Conservation (phyloP, 2,888 invertebrate genomes). For the Drosophila subsilvestris region DNA sequence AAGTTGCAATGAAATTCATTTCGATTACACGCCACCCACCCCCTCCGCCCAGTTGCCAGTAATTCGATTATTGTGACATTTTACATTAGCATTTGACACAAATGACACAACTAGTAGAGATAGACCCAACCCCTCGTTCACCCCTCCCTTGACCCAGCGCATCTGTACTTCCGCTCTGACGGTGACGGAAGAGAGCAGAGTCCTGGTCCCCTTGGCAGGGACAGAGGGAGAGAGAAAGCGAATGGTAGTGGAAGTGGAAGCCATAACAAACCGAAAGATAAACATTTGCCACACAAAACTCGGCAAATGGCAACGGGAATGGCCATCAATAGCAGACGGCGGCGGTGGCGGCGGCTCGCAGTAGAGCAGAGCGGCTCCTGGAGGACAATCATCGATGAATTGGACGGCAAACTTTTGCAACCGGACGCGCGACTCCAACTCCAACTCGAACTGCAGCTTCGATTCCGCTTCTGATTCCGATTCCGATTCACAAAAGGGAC, state of each 20-base stretch:
- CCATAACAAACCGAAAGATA: constrained; percentile 66
- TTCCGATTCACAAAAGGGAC: constrained; percentile 10
- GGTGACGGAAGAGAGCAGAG: constrained; percentile 41
- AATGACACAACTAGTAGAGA: constrained; percentile 21
- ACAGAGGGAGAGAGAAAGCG: constrained; percentile 37
- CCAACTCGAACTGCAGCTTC: constrained; percentile 17
- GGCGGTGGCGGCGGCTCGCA: constrained; percentile 34
- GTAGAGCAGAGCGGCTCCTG: constrained; percentile 26
- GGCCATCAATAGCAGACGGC: constrained; percentile 50
- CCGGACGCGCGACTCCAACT: constrained; percentile 52
- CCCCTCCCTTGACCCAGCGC: constrained; percentile 52
- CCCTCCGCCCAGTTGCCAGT: constrained; percentile 45
- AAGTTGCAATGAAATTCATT: constrained; percentile 32
- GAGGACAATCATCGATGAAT: constrained; percentile 76
- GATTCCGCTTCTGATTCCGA: constrained; percentile 30
- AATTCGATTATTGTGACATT: constrained; percentile 69
- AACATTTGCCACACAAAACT: constrained; percentile 67
- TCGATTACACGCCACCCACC: constrained; percentile 5
- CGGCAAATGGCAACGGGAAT: constrained; percentile 51
- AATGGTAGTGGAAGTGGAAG: constrained; percentile 20
- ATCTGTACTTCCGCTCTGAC: constrained; percentile 75
- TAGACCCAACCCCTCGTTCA: not conserved
- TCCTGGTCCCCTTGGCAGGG: constrained; percentile 32
- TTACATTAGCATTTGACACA: constrained; percentile 69
- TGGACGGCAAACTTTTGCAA: constrained; percentile 71